These are phyloP conservation scores for Trachops cirrhosus DNA, from an alignment of 2,797 vertebrate genomes.

Conservation along the genomic window DNA sequence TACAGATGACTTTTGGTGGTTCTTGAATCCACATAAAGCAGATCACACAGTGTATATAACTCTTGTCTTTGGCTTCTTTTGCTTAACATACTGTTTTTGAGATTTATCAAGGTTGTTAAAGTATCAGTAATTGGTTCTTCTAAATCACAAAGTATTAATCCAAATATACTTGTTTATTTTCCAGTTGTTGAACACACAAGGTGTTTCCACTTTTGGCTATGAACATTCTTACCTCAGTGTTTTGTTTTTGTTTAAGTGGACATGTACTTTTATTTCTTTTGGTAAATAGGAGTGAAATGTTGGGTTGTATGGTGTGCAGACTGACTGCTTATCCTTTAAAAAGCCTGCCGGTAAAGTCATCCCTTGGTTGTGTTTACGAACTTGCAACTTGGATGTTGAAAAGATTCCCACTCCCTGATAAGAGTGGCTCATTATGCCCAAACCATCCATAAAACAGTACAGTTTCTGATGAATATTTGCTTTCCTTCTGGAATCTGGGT, in stretches of 20 bases:
- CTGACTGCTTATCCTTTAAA: neutral
- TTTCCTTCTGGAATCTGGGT: neutral
- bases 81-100: neutral
- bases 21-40: neutral
- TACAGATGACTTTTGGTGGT: conserved; percentile 17
- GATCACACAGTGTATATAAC: neutral
- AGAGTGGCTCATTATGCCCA: neutral
- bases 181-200: neutral
- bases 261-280: neutral
- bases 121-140: neutral
- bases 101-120: neutral
- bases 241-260: neutral
- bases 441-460: neutral
- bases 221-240: neutral
- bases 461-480: neutral
- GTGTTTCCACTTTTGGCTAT: neutral
- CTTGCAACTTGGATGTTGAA: neutral
- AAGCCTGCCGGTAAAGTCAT: neutral
- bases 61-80: conserved; percentile 22
- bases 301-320: neutral
- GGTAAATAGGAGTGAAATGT: neutral
- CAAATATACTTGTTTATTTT: conserved; percentile 4
- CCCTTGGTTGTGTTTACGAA: neutral
- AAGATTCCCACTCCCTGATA: neutral
- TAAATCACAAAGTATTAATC: neutral